phyloP scores from a whole-genome alignment of 2,113 vertebrate genomes.

The Entosphenus tridentatus region DNA sequence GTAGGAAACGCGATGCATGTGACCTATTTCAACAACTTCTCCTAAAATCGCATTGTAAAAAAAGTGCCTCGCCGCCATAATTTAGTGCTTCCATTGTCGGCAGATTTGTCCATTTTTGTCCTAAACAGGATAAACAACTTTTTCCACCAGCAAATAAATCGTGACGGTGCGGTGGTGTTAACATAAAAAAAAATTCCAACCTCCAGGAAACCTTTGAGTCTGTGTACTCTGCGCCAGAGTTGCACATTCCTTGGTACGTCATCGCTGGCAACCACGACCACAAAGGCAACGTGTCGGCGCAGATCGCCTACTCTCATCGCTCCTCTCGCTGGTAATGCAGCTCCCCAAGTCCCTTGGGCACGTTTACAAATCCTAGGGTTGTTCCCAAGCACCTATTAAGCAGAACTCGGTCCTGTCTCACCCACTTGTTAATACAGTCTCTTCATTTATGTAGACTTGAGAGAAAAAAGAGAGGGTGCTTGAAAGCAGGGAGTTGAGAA shows the following conservation, averaged over 20 bases:
- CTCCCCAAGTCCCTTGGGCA: neutral
- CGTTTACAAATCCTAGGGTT: too few species aligned
- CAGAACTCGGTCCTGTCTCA: too few species aligned
- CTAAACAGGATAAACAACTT: neutral
- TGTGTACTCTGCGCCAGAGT: slow-evolving; percentile 35
- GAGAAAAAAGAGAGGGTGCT: too few species aligned
- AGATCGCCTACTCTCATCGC: slow-evolving; percentile 43
- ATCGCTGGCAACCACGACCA: slow-evolving; percentile 76
- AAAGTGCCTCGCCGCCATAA: too few species aligned
- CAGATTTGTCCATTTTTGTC: neutral
- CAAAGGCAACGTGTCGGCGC: slow-evolving; percentile 45
- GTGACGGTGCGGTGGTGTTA: neutral
- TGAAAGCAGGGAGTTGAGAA: too few species aligned
- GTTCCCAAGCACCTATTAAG: too few species aligned
- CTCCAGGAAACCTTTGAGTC: slow-evolving; percentile 53
- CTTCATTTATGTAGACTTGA: too few species aligned
- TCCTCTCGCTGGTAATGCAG: slow-evolving; percentile 41
- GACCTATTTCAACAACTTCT: too few species aligned
- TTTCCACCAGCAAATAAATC: neutral
- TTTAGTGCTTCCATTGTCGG: neutral
- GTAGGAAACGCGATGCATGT: too few species aligned
- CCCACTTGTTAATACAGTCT: too few species aligned
- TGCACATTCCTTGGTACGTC: slow-evolving; percentile 53
- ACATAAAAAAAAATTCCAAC: neutral
- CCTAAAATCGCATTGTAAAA: too few species aligned